Base-by-base conservation (phyloP, 2,888 invertebrate species). In the Brachypalpus laphriformis region DNA sequence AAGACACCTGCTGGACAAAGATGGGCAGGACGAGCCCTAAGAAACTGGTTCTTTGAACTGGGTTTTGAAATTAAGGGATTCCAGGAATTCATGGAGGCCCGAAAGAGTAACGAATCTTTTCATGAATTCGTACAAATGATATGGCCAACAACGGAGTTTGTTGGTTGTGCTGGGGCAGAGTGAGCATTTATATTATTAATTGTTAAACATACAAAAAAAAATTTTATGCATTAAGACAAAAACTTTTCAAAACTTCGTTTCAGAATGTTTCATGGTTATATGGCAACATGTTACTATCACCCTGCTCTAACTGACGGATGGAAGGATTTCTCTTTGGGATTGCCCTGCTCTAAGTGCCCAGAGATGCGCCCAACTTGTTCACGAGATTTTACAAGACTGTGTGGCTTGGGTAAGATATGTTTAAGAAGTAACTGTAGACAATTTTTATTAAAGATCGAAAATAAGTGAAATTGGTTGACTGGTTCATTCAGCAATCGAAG, bases 371-470 rank as follows among this genome's bases (percentile, higher is more conserved):
- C 75, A 25, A 82, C 87, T 47, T 88, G 88, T 71, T 87, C 87
- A 0, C 49, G 82, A 34, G 66, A 71, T 59, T 88, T 88, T 74
- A 54, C 68, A 3, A 40, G 42, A 22, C 81, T 90, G 87, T 86
- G 92, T 85, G 88, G 90, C 89, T 66, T 90, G 88, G 87, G 87
- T 88, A 77, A 56, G 71, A n/a, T n/a, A n/a, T n/a, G n/a, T n/a
- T n/a, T n/a, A n/a, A n/a, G n/a, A n/a, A n/a, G n/a, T n/a, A n/a
- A n/a, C n/a, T n/a, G n/a, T n/a, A 56, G 8, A 37, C 47, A 1
- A 1, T 42, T 37, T 37, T 37, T 11, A 9, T 37, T 37, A n/a
- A n/a, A n/a, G n/a, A n/a, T n/a, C n/a, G n/a, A n/a, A n/a, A n/a
- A n/a, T n/a, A n/a, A n/a, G n/a, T n/a, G n/a, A n/a, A n/a, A n/a